Evolutionary conservation across 2,888 invertebrate species (phyloP), one percentile per base, ranked within the genome.

Genomic region (Sericinus montela): DNA sequence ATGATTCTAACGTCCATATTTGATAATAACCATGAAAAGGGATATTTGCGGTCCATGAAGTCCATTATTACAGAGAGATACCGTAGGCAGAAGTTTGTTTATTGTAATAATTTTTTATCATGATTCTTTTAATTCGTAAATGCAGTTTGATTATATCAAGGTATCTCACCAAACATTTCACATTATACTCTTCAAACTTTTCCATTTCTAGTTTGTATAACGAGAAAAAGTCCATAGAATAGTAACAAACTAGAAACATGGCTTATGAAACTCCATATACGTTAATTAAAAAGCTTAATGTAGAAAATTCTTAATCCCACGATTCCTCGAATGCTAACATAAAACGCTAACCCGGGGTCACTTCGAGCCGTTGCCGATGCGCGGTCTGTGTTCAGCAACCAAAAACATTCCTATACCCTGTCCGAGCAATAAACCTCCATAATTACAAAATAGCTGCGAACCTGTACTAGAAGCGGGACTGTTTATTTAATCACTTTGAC

Each of bases 401-500:
- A 62, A 65, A 75, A 78, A 79, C 82, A 85, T 85, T 81, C 82
- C 75, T 63, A 66, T 59, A 66, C 67, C 70, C 72, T 69, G 75
- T 80, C 73, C 67, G 72, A 70, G 75, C 78, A 80, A 83, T 83
- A 86, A 80, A 81, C 77, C 75, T 63, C 56, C 72, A 76, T 84
- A 85, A 87, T 87, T 85, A 86, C 85, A 72, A 77, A 85, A 87
- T 86, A 86, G 78, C 86, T 84, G 71, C 59, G 70, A 71, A 72
- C 76, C 72, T 74, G 72, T 65, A 67, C 59, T 54, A 60, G 54
- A 59, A 62, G 62, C 67, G 73, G 75, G 76, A 81, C 82, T 85
- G 85, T 87, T 87, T 87, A 87, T 85, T 84, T 87, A 87, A 87
- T 86, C 84, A 85, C 84, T 85, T 84, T 87, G 86, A 84, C 82